Evolutionary conservation across 2,888 invertebrate species (phyloP).

Genomic region (Aporophyla lueneburgensis): DNA sequence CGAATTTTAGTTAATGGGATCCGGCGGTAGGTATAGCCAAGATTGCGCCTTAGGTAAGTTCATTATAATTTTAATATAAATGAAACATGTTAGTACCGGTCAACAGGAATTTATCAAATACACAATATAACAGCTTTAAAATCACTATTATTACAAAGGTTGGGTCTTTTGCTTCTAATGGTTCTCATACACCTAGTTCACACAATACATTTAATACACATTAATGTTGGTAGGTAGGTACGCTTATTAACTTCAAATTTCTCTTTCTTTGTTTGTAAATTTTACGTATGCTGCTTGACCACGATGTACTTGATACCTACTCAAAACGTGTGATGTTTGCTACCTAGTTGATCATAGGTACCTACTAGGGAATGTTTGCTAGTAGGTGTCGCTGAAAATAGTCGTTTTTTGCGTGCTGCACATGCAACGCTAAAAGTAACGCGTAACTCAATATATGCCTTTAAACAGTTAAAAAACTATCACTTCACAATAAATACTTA

Average conservation of each 20-base stretch:
- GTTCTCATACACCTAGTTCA: too few relatives aligned
- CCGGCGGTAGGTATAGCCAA: not conserved
- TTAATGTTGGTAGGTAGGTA: too few relatives aligned
- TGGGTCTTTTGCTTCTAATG: too few relatives aligned
- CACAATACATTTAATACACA: too few relatives aligned
- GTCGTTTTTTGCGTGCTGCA: too few relatives aligned
- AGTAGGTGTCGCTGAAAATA: not conserved
- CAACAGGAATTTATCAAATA: too few relatives aligned
- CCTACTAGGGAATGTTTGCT: too few relatives aligned
- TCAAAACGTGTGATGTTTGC: too few relatives aligned
- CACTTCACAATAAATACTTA: slow-evolving; percentile 16
- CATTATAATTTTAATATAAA: not conserved
- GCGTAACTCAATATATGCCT: not conserved
- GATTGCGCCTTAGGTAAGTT: not conserved
- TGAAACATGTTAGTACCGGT: too few relatives aligned
- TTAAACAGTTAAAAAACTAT: slow-evolving; percentile 24
- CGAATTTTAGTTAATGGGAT: not conserved
- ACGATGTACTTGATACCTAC: too few relatives aligned
- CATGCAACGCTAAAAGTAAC: not conserved
- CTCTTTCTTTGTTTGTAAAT: not conserved
- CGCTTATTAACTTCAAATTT: not conserved
- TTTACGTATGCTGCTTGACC: not conserved
- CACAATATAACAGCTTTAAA: too few relatives aligned
- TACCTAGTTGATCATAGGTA: not conserved
- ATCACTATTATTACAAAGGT: too few relatives aligned